Base-by-base conservation (phyloP, 2,797 vertebrate genomes). In the Pangasius larnaudii region DNA sequence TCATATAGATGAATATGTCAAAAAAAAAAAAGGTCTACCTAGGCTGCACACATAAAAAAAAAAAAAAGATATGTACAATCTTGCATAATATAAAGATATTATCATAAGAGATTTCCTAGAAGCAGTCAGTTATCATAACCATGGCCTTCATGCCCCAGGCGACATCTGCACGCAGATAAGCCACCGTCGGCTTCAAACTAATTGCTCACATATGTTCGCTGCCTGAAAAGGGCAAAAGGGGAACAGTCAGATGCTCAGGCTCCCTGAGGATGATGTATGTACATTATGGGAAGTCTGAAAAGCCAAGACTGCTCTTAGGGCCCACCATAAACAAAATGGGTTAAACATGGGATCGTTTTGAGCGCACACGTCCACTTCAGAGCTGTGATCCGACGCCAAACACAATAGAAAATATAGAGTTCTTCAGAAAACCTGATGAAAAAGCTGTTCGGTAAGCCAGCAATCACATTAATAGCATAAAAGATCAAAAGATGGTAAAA, bases 141-240 rank as follows among this genome's bases (percentile, higher is more conserved):
- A 30, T n/a, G 59, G 58, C 24, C 56, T 77, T 53, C 24, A 2
- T 84, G 87, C 49, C 71, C 59, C 22, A 46, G 72, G 82, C 61
- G 18, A 85, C 59, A 75, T 78, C 71, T 69, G 59, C 46, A 42
- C 65, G 69, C 71, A 63, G 85, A 89, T 78, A 83, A 82, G 85
- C 79, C 72, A 65, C 87, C 5, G 71, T 65, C 22, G 42, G 65
- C 77, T 87, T 84, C 39, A 56, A 9, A 84, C 30, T 87, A 87
- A 88, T 74, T 71, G 87, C 53, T 88, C 74, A 46, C 82, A 79
- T 79, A 84, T 88, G 87, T 79, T 78, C 58, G 19, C 36, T 51
- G 79, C 79, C 61, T 75, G 79, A 75, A 75, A 59, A 56, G 58
- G 71, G 72, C 58, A 75, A 84, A 75, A 56, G 81, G 42, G 71